A percentile compares a stretch with the other conserved stretches of the same genome.
phyloP scores from a whole-genome alignment of 2,888 invertebrate genomes.

The Hirtodrosophila cameraria region DNA sequence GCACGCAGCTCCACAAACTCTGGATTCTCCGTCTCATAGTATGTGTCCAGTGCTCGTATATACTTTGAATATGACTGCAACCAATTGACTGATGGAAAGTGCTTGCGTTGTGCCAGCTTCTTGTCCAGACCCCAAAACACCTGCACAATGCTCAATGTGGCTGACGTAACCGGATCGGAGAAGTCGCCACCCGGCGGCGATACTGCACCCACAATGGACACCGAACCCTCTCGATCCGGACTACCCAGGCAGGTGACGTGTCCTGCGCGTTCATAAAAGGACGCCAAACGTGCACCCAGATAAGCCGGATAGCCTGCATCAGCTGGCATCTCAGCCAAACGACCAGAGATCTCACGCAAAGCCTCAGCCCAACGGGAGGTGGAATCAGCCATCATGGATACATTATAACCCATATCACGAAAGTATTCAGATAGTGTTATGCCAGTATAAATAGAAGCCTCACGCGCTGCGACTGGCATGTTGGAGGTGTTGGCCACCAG shows the following conservation, averaged over 20 bases:
- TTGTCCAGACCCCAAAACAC: slow-evolving; percentile 99
- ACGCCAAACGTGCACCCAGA: slow-evolving; percentile 98
- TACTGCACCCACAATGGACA: slow-evolving; percentile 99
- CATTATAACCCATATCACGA: slow-evolving; percentile 99
- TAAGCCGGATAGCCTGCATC: slow-evolving; percentile 99
- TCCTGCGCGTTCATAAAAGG: slow-evolving; percentile 99
- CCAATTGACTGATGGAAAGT: slow-evolving; percentile 99
- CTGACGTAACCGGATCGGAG: slow-evolving; percentile 99
- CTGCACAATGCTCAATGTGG: slow-evolving; percentile 99
- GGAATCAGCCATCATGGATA: slow-evolving; percentile 99
- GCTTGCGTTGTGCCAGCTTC: slow-evolving; percentile 99
- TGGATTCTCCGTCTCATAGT: slow-evolving; percentile 98
- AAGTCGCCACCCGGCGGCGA: slow-evolving; percentile 99
- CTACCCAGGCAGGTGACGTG: slow-evolving; percentile 98
- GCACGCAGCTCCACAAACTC: slow-evolving; percentile 98
- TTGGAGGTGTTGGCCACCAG: slow-evolving; percentile 99
- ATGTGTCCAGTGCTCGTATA: slow-evolving; percentile 98
- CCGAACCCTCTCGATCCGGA: slow-evolving; percentile 98
- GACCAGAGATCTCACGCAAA: slow-evolving; percentile 99
- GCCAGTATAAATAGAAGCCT: slow-evolving; percentile 99
- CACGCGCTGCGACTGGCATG: slow-evolving; percentile 99
- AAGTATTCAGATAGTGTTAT: slow-evolving; percentile 99
- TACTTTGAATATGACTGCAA: slow-evolving; percentile 99
- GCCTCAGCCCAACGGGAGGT: slow-evolving; percentile 99
- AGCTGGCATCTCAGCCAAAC: slow-evolving; percentile 99